Base-by-base conservation (phyloP, 2,797 vertebrate genomes). In the Sciaenops ocellatus region DNA sequence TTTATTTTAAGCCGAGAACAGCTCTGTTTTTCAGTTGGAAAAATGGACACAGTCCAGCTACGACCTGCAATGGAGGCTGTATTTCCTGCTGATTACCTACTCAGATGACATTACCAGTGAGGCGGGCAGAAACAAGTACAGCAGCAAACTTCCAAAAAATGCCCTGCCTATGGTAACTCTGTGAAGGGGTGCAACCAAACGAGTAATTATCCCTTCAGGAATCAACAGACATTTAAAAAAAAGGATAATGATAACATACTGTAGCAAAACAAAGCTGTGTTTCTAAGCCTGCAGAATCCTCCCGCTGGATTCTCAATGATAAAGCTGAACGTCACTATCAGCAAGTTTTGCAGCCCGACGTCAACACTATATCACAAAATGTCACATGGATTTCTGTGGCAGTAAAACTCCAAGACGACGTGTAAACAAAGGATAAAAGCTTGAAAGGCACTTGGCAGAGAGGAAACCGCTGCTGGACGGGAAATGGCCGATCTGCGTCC, bases 21-120 rank as follows among this genome's bases (percentile, higher is more conserved):
- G 56, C 28, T 68, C 17, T 30, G 41, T 30, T 78, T 67, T 69
- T 51, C 9, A 52, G 52, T 28, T 48, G 41, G 50, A 57, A 38
- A 81, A 79, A 62, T 41, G 28, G 34, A 57, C 28, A 18, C 16
- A 34, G 60, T 60, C 57, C 65, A 79, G 73, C 38, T 50, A 20
- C 2, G 20, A 69, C 51, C 48, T 73, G 68, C 60, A 65, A 66
- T 20, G 17, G 54, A 69, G 66, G 72, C 46, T 56, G 68, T 12
- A n/a, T 73, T 79, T 73, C 70, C 76, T 78, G 72, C 70, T 69
- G 71, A 78, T 85, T 70, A 82, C 80, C 84, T 77, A 63, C 80
- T 82, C 73, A 73, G 67, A 82, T 72, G 50, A 63, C 73, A 85
- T 71, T 78, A 38, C 22, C 70, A 80, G 26, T 50, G 59, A 84